These are phyloP conservation scores for Nesogale talazaci DNA, from an alignment of 2,113 vertebrate genomes.

Conservation along the genomic window DNA sequence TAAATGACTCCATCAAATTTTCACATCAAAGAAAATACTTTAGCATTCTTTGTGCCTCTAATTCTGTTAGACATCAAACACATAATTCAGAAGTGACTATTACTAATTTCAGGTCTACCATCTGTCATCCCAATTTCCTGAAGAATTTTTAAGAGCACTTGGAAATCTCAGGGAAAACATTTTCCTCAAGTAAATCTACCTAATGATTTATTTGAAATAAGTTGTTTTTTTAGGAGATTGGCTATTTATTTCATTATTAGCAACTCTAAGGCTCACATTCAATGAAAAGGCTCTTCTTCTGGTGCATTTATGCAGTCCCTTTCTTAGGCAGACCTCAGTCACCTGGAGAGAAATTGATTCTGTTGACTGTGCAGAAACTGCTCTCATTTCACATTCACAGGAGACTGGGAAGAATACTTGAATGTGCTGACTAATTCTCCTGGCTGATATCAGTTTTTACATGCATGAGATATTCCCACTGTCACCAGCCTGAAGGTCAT, in stretches of 20 bases:
- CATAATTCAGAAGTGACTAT: not conserved
- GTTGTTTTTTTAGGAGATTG: not conserved
- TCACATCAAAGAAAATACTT: constrained; percentile 40
- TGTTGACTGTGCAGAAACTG: not conserved
- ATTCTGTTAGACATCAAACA: constrained; percentile 41
- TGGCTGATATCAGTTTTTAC: constrained; percentile 36
- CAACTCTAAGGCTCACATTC: not conserved
- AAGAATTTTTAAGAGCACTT: constrained; percentile 22
- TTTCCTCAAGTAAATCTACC: constrained; percentile 28
- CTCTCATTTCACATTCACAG: constrained; percentile 47
- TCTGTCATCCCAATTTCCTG: constrained; percentile 29
- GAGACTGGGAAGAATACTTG: constrained; percentile 59
- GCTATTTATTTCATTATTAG: not conserved
- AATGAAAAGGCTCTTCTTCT: not conserved
- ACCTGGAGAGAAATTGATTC: too few relatives aligned
- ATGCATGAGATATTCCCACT: constrained; percentile 46
- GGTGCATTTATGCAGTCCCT: not conserved
- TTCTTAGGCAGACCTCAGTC: not conserved
- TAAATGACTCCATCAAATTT: constrained; percentile 17
- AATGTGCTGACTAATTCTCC: constrained; percentile 64
- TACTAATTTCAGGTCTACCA: not conserved
- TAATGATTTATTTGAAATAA: constrained; percentile 36
- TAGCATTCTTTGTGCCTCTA: constrained; percentile 4
- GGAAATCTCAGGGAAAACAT: constrained; percentile 5
- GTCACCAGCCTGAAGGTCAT: constrained; percentile 61